Percentiles rank a stretch among this genome's conserved stretches.
Evolutionary conservation across 2,113 vertebrate genomes (phyloP).

Genomic region (Tor tambroides): DNA sequence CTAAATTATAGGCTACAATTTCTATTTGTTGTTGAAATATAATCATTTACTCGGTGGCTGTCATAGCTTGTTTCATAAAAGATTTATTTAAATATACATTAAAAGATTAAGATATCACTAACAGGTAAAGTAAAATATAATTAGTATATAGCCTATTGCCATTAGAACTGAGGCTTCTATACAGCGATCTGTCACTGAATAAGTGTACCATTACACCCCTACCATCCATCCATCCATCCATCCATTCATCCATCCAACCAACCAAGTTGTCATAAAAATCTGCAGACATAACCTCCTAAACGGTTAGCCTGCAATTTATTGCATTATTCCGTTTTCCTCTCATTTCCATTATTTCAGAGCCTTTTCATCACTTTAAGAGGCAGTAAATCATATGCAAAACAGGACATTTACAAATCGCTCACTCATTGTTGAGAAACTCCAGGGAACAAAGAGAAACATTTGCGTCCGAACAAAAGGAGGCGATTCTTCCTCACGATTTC

Average conservation of each 20-base stretch:
- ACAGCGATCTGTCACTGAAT: too few species aligned
- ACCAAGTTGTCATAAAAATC: not conserved
- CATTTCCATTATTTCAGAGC: constrained; percentile 55
- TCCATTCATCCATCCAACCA: not conserved
- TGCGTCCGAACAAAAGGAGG: constrained; percentile 11
- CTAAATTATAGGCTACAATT: too few species aligned
- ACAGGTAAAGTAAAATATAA: too few species aligned
- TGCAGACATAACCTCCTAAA: not conserved
- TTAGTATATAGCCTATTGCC: too few species aligned
- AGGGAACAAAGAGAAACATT: constrained; percentile 62
- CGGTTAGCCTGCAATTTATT: not conserved
- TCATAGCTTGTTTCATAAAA: too few species aligned
- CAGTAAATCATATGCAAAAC: constrained; percentile 71
- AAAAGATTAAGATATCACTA: too few species aligned
- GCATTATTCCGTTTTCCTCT: constrained; percentile 58
- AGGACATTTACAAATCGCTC: constrained; percentile 66
- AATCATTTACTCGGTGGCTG: too few species aligned
- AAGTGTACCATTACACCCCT: too few species aligned
- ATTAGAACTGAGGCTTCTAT: too few species aligned
- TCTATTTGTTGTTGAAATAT: too few species aligned
- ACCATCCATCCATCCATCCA: too few species aligned
- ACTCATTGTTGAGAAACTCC: constrained; percentile 55
- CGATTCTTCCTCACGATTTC: not conserved
- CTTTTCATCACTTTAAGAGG: constrained; percentile 58
- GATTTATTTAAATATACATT: too few species aligned